Base-by-base conservation (phyloP, 2,888 invertebrate species). In the Drosophila monieri region DNA sequence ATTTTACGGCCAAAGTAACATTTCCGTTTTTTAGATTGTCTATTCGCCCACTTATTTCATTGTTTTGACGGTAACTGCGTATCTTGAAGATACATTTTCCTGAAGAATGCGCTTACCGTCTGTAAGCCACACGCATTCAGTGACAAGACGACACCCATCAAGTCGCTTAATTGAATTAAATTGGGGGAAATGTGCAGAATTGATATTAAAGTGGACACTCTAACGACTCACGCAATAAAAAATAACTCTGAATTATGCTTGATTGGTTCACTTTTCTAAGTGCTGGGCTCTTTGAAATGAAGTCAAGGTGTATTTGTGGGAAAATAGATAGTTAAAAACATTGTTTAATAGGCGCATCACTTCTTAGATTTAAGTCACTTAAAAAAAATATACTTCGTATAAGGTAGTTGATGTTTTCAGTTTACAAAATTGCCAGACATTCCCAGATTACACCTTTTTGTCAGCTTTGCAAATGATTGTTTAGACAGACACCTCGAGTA, bases 121-220 rank as follows among this genome's bases (percentile, higher is more conserved):
- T 21, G 58, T 25, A 57, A 35, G 57, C 46, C 46, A 35, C 48
- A 78, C 76, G 71, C 76, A 78, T 64, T 66, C 18, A 15, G 23
- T 46, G 37, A 44, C 18, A 41, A 55, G 39, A 41, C 39, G 55
- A 32, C 49, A 51, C 49, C 56, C 66, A 58, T 64, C 47, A 44
- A 76, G 78, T 52, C 67, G 65, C 79, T 80, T 83, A 83, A 83
- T 83, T 83, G 85, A 83, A 73, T 83, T 83, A 85, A 83, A 83
- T 83, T 83, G 81, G 72, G 60, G 66, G 49, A 85, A 76, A 74
- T 81, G 73, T 85, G 59, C 47, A 72, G 46, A 83, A 77, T 84
- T 80, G 73, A 69, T 60, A 48, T 64, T 68, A 43, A 77, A 81
- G 66, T 77, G 79, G 52, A 27, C 58, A 57, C 58, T 60, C 56